Conservation (phyloP, 2,797 vertebrate genomes). For the Apogon hyalosoma region DNA sequence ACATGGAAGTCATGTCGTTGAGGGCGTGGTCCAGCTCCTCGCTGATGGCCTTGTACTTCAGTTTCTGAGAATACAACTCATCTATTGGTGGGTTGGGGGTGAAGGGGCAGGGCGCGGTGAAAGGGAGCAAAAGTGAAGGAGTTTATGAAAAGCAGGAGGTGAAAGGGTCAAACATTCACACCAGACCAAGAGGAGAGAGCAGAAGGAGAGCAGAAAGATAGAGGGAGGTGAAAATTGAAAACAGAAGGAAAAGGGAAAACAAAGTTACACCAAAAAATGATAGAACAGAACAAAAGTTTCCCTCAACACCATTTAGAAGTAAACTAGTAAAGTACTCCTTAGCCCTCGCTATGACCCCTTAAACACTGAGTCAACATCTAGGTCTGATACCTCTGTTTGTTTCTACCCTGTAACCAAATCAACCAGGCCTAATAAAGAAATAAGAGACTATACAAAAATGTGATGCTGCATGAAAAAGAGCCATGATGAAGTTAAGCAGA, state of each 20-base stretch:
- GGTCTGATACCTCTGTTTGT: conserved; percentile 3
- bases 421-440: neutral
- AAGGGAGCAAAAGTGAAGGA: conserved; percentile 59
- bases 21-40: conserved; percentile 99
- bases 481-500: conserved; percentile 3
- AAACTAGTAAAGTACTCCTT: neutral
- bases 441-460: neutral
- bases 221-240: conserved; percentile 54
- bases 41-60: conserved; percentile 99
- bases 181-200: conserved; percentile 41
- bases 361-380: conserved; percentile 26
- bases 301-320: conserved; percentile 25
- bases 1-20: conserved; percentile 99
- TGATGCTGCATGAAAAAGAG: conserved; percentile 19
- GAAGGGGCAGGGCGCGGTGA: conserved; percentile 46
- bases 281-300: conserved; percentile 45
- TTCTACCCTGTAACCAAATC: conserved; percentile 10
- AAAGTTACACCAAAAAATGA: conserved; percentile 70
- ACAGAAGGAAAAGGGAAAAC: conserved; percentile 39
- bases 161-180: conserved; percentile 72
- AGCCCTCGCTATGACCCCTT: neutral
- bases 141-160: conserved; percentile 47
- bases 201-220: conserved; percentile 25
- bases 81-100: conserved; percentile 84
- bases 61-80: conserved; percentile 99